Evolutionary conservation across 1,140 invertebrate species (phyloP).

Genomic region (Euura saliciscinereae): DNA sequence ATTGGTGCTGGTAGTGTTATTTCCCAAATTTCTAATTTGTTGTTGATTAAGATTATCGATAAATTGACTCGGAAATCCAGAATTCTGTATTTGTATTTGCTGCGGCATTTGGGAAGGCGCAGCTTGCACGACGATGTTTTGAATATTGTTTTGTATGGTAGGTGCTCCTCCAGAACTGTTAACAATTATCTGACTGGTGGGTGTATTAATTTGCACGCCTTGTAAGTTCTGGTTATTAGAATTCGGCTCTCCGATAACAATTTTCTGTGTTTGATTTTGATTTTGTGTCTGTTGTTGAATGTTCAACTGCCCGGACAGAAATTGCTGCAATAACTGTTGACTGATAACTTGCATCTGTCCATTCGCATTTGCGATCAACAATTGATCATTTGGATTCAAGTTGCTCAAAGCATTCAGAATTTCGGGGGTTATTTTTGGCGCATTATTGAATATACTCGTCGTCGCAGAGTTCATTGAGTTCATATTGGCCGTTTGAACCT

Average conservation of each 20-base stretch:
- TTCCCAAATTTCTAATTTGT: conserved; percentile 51
- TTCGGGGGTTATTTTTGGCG: conserved; percentile 55
- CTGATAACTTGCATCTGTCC: conserved; percentile 59
- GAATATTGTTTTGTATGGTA: conserved; percentile 59
- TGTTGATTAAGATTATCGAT: conserved; percentile 59
- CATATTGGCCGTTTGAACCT: conserved; percentile 30
- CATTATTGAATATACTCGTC: conserved; percentile 50
- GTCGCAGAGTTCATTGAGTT: conserved; percentile 49
- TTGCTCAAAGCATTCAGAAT: conserved; percentile 57
- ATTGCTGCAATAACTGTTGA: conserved; percentile 55
- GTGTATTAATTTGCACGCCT: conserved; percentile 58
- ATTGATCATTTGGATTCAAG: conserved; percentile 57
- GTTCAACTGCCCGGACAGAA: conserved; percentile 52
- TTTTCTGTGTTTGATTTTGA: conserved; percentile 54
- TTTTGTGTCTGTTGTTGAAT: conserved; percentile 34
- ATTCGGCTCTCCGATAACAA: conserved; percentile 55
- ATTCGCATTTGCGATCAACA: conserved; percentile 55
- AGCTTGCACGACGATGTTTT: conserved; percentile 58
- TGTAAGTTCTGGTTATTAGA: conserved; percentile 50
- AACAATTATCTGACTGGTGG: conserved; percentile 58
- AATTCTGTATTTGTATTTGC: conserved; percentile 58
- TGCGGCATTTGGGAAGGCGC: conserved; percentile 55
- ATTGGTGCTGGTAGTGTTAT: conserved; percentile 29
- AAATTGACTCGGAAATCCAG: conserved; percentile 55
- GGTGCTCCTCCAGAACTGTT: conserved; percentile 58